These are phyloP conservation scores for Drosophila paulistorum DNA, from an alignment of 1,140 invertebrate species.

Conservation along the genomic window DNA sequence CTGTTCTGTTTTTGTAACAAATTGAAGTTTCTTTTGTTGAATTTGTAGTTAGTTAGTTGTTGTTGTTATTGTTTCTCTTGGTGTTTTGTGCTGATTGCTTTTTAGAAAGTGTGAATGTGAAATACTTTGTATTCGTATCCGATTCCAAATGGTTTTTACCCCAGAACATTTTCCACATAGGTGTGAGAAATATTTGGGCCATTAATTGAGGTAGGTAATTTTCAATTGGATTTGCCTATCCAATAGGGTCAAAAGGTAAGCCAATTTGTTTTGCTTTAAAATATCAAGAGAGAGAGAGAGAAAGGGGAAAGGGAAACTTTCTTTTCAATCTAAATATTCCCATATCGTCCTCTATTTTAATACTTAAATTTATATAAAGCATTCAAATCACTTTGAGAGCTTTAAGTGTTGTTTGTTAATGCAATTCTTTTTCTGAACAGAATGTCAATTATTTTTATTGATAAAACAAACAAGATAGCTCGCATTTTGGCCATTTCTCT, in stretches of 20 bases:
- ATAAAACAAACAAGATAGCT: background rate
- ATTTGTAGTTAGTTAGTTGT: conserved; percentile 31
- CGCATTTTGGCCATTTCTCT: no score
- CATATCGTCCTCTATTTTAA: no score
- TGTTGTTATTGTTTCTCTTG: conserved; percentile 4
- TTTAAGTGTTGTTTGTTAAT: no score
- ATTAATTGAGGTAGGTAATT: conserved; percentile 70
- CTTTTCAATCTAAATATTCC: no score
- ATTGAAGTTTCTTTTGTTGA: conserved; percentile 66
- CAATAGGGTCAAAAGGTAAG: conserved; percentile 23
- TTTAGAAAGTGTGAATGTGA: conserved; percentile 76
- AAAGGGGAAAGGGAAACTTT: no score
- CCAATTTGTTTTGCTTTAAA: background rate
- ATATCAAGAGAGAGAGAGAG: background rate
- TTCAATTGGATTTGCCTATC: conserved; percentile 50
- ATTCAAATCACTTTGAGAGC: no score
- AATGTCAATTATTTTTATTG: conserved; percentile 6
- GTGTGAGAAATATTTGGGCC: conserved; percentile 33
- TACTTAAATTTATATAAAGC: no score
- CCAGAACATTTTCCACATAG: background rate
- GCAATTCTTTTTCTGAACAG: background rate
- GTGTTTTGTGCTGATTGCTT: conserved; percentile 63
- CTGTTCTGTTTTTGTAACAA: conserved; percentile 55
- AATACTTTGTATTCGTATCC: conserved; percentile 50
- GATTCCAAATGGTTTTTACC: conserved; percentile 21